These are phyloP conservation scores for Chiridota heheva DNA, from an alignment of 35 echinoderm and acorn worm species.

Conservation along the genomic window DNA sequence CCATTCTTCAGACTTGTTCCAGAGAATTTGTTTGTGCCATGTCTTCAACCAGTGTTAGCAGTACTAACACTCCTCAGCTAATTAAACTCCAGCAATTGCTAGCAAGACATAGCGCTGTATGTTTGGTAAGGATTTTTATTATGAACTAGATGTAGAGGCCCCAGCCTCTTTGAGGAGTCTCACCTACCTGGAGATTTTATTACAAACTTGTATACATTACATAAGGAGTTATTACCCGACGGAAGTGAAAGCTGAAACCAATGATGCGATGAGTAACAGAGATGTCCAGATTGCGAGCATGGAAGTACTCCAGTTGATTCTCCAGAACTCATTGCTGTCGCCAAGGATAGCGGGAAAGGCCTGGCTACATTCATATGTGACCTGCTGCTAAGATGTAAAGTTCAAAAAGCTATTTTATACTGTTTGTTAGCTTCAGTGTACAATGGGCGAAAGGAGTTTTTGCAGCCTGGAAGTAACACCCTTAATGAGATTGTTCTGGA, in stretches of 20 bases:
- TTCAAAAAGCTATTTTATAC: constrained; percentile 91
- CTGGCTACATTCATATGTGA: constrained; percentile 95
- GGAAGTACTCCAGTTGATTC: constrained; percentile 79
- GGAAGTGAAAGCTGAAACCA: constrained; percentile 54
- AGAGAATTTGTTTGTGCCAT: constrained; percentile 91
- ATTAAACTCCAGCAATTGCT: constrained; percentile 91
- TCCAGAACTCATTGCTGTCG: constrained; percentile 80
- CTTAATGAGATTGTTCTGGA: constrained; percentile 74
- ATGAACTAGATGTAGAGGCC: constrained; percentile 77
- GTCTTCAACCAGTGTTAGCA: constrained; percentile 97
- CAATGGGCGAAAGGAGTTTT: constrained; percentile 42
- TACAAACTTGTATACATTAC: constrained; percentile 87
- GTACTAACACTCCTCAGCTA: constrained; percentile 95
- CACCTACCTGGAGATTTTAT: constrained; percentile 91
- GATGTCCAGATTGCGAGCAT: constrained; percentile 98
- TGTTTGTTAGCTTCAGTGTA: constrained; percentile 86
- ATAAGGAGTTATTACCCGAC: constrained; percentile 91
- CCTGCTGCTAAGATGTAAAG: constrained; percentile 80
- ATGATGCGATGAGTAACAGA: constrained; percentile 76
- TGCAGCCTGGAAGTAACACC: constrained; percentile 3
- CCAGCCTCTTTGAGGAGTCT: constrained; percentile 77
- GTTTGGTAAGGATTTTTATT: constrained; percentile 83
- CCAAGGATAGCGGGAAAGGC: constrained; percentile 79
- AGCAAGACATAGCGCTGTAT: constrained; percentile 89
- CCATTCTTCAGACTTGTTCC: constrained; percentile 75